Percentiles rank a stretch among this genome's conserved stretches.
Conservation (phyloP, 2,888 invertebrate species). For the Teinopalpus imperialis region DNA sequence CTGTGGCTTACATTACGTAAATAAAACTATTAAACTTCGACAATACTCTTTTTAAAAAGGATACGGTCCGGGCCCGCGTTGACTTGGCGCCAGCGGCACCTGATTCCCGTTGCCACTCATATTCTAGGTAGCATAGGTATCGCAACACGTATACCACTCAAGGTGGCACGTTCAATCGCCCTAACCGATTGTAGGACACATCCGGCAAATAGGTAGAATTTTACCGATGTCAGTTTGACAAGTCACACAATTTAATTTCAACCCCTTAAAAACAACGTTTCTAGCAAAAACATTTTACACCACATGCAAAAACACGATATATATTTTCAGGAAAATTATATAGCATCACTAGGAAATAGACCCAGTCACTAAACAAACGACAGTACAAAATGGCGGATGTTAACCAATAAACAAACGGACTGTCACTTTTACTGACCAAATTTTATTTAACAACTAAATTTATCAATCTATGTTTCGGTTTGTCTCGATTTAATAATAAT, state of each 20-base stretch:
- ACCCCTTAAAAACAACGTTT: conserved; percentile 65
- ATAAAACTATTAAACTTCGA: conserved; percentile 54
- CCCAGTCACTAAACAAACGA: conserved; percentile 81
- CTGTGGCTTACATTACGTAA: conserved; percentile 77
- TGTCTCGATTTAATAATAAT: conserved; percentile 55
- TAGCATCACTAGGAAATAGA: conserved; percentile 69
- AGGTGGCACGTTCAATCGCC: conserved; percentile 83
- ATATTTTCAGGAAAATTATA: conserved; percentile 62
- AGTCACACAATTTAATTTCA: conserved; percentile 69
- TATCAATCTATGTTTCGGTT: conserved; percentile 41
- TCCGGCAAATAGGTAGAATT: conserved; percentile 76
- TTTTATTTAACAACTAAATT: conserved; percentile 52
- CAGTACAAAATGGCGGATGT: conserved; percentile 82
- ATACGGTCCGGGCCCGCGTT: conserved; percentile 82
- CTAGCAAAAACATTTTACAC: conserved; percentile 75
- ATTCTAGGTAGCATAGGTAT: conserved; percentile 82
- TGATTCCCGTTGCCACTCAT: conserved; percentile 86
- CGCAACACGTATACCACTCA: conserved; percentile 82
- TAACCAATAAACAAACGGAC: conserved; percentile 81
- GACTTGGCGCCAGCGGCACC: conserved; percentile 83
- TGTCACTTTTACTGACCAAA: conserved; percentile 60
- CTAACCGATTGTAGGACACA: conserved; percentile 81
- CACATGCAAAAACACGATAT: conserved; percentile 65
- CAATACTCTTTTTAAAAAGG: conserved; percentile 68
- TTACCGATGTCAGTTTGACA: conserved; percentile 73